These are phyloP conservation scores for Leptinotarsa juncta DNA, from an alignment of 2,888 invertebrate genomes.

Conservation along the genomic window DNA sequence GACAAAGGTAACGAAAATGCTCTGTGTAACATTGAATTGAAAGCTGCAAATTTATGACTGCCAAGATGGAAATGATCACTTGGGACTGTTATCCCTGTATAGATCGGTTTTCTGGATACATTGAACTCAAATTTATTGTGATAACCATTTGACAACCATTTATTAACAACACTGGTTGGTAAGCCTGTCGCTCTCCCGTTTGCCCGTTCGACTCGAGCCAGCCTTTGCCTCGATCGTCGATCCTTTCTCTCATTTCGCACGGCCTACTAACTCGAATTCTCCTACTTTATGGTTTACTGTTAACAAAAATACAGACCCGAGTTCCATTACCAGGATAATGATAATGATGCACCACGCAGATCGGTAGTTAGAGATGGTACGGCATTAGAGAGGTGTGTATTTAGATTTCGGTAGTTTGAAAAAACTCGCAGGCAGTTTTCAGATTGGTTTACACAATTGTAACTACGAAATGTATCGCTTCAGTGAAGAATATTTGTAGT, in stretches of 20 bases:
- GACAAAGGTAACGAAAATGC: too few species aligned
- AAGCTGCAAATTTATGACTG: too few species aligned
- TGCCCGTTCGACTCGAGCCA: neutral
- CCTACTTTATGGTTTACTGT: conserved; percentile 19
- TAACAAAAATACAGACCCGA: neutral
- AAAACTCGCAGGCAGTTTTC: neutral
- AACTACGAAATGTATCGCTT: too few species aligned
- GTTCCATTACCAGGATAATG: conserved; percentile 17
- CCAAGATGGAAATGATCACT: too few species aligned
- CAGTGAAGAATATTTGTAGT: too few species aligned
- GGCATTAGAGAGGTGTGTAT: neutral
- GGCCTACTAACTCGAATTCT: conserved; percentile 28
- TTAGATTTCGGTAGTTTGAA: conserved; percentile 3
- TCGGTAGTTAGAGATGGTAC: conserved; percentile 6
- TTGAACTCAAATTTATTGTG: too few species aligned
- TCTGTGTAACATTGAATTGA: too few species aligned
- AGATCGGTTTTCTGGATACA: too few species aligned
- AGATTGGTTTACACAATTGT: too few species aligned
- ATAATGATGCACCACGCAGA: conserved; percentile 2
- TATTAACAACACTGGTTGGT: too few species aligned
- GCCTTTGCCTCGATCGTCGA: neutral
- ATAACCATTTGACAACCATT: too few species aligned
- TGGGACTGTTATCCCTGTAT: too few species aligned
- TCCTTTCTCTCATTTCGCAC: conserved; percentile 26
- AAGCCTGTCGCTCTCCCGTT: neutral